These are phyloP conservation scores for Drosophila varians DNA, from an alignment of 1,140 invertebrate genomes.

Conservation along the genomic window DNA sequence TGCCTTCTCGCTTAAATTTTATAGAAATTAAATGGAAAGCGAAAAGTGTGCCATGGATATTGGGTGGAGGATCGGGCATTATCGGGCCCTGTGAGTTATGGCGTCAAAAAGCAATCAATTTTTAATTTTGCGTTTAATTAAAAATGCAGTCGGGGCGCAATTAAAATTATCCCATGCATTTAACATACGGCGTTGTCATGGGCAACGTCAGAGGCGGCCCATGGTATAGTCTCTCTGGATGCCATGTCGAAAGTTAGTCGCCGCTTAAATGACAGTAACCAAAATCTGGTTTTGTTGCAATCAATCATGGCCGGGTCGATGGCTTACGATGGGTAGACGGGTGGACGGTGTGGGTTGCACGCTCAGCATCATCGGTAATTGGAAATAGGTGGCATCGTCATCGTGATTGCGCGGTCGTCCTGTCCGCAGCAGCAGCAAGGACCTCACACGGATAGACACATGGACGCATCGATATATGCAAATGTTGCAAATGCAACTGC, in stretches of 20 bases:
- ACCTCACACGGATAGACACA: not conserved
- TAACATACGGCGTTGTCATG: slow-evolving; percentile 20
- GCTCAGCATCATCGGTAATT: slow-evolving; percentile 71
- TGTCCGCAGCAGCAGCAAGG: slow-evolving; percentile 25
- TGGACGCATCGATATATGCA: slow-evolving; percentile 3
- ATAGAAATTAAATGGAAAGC: slow-evolving; percentile 38
- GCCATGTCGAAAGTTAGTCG: slow-evolving; percentile 60
- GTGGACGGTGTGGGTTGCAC: slow-evolving; percentile 12
- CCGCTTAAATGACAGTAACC: slow-evolving; percentile 76
- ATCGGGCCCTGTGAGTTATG: slow-evolving; percentile 55
- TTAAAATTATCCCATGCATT: slow-evolving; percentile 62
- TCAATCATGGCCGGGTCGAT: slow-evolving; percentile 65
- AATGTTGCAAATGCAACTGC: slow-evolving; percentile 48
- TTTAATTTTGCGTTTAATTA: slow-evolving; percentile 79
- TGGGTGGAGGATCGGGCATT: slow-evolving; percentile 16
- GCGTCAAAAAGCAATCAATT: slow-evolving; percentile 80
- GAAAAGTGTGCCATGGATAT: slow-evolving; percentile 20
- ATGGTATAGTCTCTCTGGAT: no score
- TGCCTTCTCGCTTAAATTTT: slow-evolving; percentile 25
- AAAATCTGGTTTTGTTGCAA: slow-evolving; percentile 81
- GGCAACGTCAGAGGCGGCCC: slow-evolving; percentile 2
- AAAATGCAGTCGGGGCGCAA: slow-evolving; percentile 66
- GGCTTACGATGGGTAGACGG: slow-evolving; percentile 3
- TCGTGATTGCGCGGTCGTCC: slow-evolving; percentile 66
- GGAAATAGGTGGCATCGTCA: slow-evolving; percentile 72